Evolutionary conservation across 2,797 vertebrate species (phyloP), one percentile per base, ranked within the genome.

Genomic region (Netta rufina): DNA sequence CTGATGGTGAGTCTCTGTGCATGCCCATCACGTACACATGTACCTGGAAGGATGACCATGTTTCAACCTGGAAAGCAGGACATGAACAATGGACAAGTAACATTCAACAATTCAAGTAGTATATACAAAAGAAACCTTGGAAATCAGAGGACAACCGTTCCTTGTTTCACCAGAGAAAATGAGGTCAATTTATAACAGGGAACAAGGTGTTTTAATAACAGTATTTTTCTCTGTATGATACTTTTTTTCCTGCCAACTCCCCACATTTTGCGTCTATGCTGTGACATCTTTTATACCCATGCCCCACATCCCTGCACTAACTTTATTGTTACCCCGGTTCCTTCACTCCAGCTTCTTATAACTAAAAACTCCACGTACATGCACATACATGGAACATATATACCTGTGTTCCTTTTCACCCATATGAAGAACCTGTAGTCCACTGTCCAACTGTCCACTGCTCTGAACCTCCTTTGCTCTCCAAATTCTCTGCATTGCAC

Each of bases 1-100:
- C 77, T 81, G 53, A 84, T 64, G 38, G 30, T 16, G 38, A 56
- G 24, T 20, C 33, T 75, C 66, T 28, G 53, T 51, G 57, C 38
- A 13, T 1, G 3, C 64, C 58, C 47, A 47, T 1, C 56, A 38
- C 2, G 0, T 54, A 58, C 0, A 0, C 38, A 61, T 41, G 51
- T 3, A 4, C 38, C 33, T 73, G 56, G 16, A 43, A 79, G 30
- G 56, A 64, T 60, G 39, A 43, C 27, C n/a, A 13, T 2, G 3
- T 64, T 90, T 86, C 67, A 82, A 28, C 69, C 20, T 33, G 79
- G 61, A 92, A 72, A 43, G 56, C 8, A 67, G 72, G 30, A 83
- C n/a, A 87, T 3, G 7, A 21, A 25, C 30, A 76, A 21, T 14
- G 9, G 47, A 38, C 32, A 60, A 51, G 49, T 51, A 51, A 25